A percentile compares a stretch with the other conserved stretches of the same genome.
These are phyloP conservation scores for Zosterops pallidus DNA, from an alignment of 2,113 vertebrate species.

Conservation along the genomic window DNA sequence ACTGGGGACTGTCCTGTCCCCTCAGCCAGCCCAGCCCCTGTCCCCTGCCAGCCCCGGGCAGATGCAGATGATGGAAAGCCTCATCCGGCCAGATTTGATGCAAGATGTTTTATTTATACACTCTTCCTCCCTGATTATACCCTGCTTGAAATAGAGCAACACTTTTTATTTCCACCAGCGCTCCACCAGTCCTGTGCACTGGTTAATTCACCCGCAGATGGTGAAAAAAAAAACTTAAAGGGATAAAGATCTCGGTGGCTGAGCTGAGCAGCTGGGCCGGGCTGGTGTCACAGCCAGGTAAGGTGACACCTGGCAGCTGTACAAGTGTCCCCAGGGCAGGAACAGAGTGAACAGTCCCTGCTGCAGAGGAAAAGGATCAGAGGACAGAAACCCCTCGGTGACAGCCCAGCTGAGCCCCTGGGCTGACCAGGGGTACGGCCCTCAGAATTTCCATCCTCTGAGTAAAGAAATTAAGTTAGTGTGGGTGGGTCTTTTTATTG, in stretches of 20 bases:
- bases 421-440: accelerated
- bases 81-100: neutral
- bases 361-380: neutral
- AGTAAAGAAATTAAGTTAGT: accelerated
- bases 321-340: neutral
- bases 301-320: neutral
- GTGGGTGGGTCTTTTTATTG: no score
- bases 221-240: neutral
- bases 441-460: neutral
- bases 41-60: neutral
- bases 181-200: neutral
- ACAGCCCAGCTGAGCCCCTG: neutral
- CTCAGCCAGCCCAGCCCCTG: accelerated
- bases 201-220: neutral
- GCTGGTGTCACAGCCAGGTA: neutral
- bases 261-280: neutral
- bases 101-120: neutral
- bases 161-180: neutral
- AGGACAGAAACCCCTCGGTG: neutral
- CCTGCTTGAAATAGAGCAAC: neutral
- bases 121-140: constrained; percentile 11
- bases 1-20: accelerated
- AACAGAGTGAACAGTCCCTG: neutral
- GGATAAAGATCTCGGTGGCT: accelerated
- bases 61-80: neutral